phyloP scores from a whole-genome alignment of 2,888 invertebrate genomes.

The Diarsia mendica region DNA sequence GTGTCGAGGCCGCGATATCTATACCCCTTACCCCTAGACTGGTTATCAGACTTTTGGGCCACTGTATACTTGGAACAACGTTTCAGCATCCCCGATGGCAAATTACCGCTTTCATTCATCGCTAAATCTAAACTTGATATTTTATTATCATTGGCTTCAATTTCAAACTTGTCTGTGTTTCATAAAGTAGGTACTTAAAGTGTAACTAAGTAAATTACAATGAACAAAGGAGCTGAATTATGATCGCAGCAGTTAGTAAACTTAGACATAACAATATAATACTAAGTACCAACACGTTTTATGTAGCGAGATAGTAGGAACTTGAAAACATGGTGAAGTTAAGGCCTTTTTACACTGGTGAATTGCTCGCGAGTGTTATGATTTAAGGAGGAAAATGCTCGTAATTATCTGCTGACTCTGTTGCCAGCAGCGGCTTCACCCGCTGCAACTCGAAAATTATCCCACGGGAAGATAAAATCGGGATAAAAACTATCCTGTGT shows the following conservation, averaged over 20 bases:
- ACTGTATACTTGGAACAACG: no score
- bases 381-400: no score
- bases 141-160: neutral
- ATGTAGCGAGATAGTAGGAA: neutral
- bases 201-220: no score
- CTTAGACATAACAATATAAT: slow-evolving; percentile 21
- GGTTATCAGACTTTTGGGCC: no score
- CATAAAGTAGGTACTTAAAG: neutral
- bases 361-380: no score
- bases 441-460: no score
- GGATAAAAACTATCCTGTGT: no score
- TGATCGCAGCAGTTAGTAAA: slow-evolving; percentile 2
- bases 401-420: no score
- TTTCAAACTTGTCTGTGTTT: neutral
- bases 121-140: neutral
- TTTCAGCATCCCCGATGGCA: neutral
- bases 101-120: neutral
- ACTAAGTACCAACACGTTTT: neutral
- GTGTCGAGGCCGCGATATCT: no score
- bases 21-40: no score
- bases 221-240: slow-evolving; percentile 12
- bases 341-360: neutral
- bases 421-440: no score
- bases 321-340: neutral
- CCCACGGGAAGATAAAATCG: no score